phyloP scores from a whole-genome alignment of 1,140 invertebrate genomes.

The Saxidomus purpurata region DNA sequence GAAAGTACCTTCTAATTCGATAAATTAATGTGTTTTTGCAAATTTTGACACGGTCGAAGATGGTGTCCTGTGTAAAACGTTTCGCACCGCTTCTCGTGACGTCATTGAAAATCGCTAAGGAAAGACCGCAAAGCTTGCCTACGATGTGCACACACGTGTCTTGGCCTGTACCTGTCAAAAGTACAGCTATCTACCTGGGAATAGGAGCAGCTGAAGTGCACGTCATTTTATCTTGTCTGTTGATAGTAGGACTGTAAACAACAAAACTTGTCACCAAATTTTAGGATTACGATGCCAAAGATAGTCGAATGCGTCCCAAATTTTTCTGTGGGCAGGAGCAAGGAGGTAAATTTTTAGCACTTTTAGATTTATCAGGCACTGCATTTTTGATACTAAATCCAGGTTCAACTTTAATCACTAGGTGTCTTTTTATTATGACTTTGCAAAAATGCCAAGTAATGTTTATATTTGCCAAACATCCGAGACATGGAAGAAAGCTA shows the following conservation, averaged over 20 bases:
- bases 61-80: conserved; percentile 80
- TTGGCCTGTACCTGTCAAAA: conserved; percentile 50
- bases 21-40: conserved; percentile 27
- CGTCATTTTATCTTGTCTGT: neutral
- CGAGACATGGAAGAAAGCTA: no score
- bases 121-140: conserved; percentile 80
- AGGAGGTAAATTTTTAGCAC: conserved; percentile 87
- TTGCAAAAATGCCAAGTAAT: no score
- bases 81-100: conserved; percentile 73
- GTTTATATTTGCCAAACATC: no score
- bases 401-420: no score
- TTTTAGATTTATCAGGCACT: no score
- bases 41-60: conserved; percentile 60
- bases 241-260: conserved; percentile 5
- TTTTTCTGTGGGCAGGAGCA: conserved; percentile 88
- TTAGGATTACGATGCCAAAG: conserved; percentile 79
- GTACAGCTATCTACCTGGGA: conserved; percentile 25
- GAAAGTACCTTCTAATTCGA: conserved; percentile 48
- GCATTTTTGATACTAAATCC: no score
- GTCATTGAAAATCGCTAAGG: conserved; percentile 80
- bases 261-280: neutral
- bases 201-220: conserved; percentile 56
- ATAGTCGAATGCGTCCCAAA: conserved; percentile 89
- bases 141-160: conserved; percentile 73
- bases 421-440: no score